Percentiles rank a stretch among this genome's conserved stretches.
These are phyloP conservation scores for Sebastes elongatus DNA, from an alignment of 2,797 vertebrate species.

Conservation along the genomic window DNA sequence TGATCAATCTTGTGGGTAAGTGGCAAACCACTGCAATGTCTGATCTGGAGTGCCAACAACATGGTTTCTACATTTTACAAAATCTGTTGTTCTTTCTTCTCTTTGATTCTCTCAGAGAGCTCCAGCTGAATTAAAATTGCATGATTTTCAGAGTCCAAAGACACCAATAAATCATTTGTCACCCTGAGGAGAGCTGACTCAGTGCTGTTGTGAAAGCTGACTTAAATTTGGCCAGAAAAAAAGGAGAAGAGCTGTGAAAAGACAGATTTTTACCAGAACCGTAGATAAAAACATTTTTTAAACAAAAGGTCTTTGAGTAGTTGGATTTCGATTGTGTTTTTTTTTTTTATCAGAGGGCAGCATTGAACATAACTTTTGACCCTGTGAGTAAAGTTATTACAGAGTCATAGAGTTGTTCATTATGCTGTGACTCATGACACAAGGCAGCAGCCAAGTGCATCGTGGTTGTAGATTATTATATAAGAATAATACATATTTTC, in stretches of 20 bases:
- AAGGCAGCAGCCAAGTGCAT: not conserved
- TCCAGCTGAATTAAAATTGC: constrained; percentile 21
- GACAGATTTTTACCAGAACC: not conserved
- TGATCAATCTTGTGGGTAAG: not conserved
- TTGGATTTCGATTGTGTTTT: not conserved
- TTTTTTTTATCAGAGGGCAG: not conserved
- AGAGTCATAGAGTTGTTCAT: not conserved
- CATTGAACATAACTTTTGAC: not conserved
- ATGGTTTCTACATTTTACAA: not conserved
- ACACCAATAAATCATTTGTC: constrained; percentile 35
- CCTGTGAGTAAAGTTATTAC: not conserved
- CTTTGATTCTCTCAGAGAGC: not conserved
- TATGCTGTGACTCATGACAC: constrained; percentile 27
- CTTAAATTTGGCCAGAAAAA: constrained; percentile 18
- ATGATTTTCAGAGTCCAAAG: constrained; percentile 27
- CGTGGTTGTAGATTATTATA: constrained; percentile 2
- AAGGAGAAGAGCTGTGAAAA: constrained; percentile 11
- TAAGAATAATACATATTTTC: constrained; percentile 5
- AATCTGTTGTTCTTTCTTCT: not conserved
- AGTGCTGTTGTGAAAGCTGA: constrained; percentile 21
- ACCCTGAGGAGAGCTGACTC: constrained; percentile 38
- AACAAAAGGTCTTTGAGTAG: not conserved
- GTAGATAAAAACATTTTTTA: not conserved
- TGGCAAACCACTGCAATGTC: not conserved
- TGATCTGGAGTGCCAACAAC: not conserved